These are phyloP conservation scores for Oreohelix idahoensis DNA, from an alignment of 1,140 invertebrate species.

Conservation along the genomic window DNA sequence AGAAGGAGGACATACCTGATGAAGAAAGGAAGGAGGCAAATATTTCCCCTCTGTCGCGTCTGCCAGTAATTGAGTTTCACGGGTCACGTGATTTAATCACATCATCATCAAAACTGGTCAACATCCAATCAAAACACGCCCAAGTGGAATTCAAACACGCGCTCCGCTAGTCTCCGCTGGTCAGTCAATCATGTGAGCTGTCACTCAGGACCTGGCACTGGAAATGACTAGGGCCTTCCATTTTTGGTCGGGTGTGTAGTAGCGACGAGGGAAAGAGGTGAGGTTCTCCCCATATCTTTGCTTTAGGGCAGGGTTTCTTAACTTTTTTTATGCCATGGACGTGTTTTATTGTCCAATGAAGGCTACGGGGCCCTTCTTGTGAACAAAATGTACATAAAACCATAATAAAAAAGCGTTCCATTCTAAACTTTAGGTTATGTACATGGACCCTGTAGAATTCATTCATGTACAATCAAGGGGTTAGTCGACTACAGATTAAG, in stretches of 20 bases:
- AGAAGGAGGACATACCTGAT: neutral
- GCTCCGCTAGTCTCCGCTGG: neutral
- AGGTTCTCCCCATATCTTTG: too few species aligned
- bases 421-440: too few species aligned
- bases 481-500: too few species aligned
- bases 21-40: neutral
- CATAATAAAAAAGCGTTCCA: too few species aligned
- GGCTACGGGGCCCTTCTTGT: too few species aligned
- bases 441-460: too few species aligned
- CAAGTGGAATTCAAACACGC: conserved; percentile 6
- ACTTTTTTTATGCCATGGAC: too few species aligned
- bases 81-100: conserved; percentile 11
- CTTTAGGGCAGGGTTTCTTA: too few species aligned
- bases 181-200: neutral
- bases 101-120: neutral
- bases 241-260: neutral
- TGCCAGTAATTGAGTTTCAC: conserved; percentile 6
- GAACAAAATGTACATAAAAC: too few species aligned
- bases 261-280: neutral
- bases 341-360: too few species aligned
- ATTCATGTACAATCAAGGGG: too few species aligned
- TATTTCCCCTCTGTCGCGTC: neutral
- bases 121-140: conserved; percentile 1
- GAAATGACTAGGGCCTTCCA: neutral
- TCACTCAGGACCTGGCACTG: neutral